phyloP scores from a whole-genome alignment of 2,888 invertebrate genomes.

The Ectobius pallidus region DNA sequence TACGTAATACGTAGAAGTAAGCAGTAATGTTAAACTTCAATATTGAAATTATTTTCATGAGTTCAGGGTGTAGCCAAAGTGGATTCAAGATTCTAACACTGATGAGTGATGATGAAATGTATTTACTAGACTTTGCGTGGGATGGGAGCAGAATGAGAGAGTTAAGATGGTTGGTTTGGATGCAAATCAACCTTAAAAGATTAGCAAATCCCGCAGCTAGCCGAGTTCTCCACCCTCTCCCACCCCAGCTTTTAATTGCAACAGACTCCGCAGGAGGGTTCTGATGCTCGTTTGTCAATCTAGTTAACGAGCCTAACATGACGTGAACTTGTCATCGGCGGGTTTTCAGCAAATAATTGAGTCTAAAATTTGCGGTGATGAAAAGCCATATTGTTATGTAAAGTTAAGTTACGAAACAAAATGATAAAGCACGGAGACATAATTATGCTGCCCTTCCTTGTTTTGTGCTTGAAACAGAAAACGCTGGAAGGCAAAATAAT shows the following conservation, averaged over 20 bases:
- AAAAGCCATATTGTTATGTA: conserved; percentile 26
- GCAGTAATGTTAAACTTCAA: too few relatives aligned
- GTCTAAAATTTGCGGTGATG: conserved; percentile 30
- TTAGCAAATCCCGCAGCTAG: conserved; percentile 21
- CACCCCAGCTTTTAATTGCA: conserved; percentile 40
- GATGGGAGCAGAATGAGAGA: not conserved
- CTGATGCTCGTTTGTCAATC: conserved; percentile 41
- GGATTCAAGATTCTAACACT: too few relatives aligned
- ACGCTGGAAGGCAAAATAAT: not conserved
- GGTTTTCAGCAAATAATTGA: conserved; percentile 35
- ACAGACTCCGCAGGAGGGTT: conserved; percentile 33
- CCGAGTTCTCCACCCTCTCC: not conserved
- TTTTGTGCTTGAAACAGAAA: not conserved
- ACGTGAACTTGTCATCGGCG: conserved; percentile 34
- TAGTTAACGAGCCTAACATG: conserved; percentile 38
- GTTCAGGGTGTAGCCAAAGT: too few relatives aligned
- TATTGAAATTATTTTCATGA: too few relatives aligned
- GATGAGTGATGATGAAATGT: too few relatives aligned
- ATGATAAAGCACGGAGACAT: not conserved
- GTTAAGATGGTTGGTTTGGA: conserved; percentile 4
- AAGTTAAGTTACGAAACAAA: conserved; percentile 16
- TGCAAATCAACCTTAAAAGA: conserved; percentile 28
- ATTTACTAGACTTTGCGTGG: too few relatives aligned
- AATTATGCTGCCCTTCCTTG: not conserved
- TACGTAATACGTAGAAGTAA: too few relatives aligned